Base-by-base conservation (phyloP, 2,113 vertebrate species). In the Tonatia bakeri region DNA sequence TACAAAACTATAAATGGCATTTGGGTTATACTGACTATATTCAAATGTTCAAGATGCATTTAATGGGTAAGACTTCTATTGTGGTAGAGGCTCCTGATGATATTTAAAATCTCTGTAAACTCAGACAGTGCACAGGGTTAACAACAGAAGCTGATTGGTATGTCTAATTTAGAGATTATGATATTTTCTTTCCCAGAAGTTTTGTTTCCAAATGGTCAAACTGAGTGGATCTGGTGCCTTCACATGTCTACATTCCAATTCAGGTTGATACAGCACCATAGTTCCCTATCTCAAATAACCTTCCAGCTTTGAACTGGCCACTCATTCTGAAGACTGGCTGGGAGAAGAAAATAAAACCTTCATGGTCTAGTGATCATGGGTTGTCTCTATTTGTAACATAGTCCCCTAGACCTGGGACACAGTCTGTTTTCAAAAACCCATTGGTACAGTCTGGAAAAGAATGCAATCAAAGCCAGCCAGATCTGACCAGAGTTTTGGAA, bases 281-380 rank as follows among this genome's bases (percentile, higher is more conserved):
- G 3, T 43, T 84, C 64, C 8, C 64, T 52, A 12, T 65, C 59
- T 95, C 94, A 84, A 40, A 79, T 73, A 65, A 69, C 79, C 69
- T 50, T 80, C 19, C 38, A 77, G 70, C 70, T 94, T 61, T 89
- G 87, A 76, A 70, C 70, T 52, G 61, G 47, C 73, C 50, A 50
- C 72, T 89, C 4, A 0, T 73, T 93, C 90, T 56, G 80, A 87
- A 96, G 90, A 54, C 47, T 96, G 90, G 20, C 54, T 87, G 83
- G 87, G 50, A 94, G 69, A 90, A 89, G 64, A 92, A 95, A 87
- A 94, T 40, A 94, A 95, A 97, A 87, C 43, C 20, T 87, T 22
- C 87, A 43, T 50, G 54, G n/a, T 91, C 96, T 95, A 79, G 20
- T 77, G 40, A 67, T 69, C 47, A 43, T 38, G 72, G 22, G 3